Base-by-base conservation (phyloP, 2,888 invertebrate genomes). In the Caenorhabditis angaria region DNA sequence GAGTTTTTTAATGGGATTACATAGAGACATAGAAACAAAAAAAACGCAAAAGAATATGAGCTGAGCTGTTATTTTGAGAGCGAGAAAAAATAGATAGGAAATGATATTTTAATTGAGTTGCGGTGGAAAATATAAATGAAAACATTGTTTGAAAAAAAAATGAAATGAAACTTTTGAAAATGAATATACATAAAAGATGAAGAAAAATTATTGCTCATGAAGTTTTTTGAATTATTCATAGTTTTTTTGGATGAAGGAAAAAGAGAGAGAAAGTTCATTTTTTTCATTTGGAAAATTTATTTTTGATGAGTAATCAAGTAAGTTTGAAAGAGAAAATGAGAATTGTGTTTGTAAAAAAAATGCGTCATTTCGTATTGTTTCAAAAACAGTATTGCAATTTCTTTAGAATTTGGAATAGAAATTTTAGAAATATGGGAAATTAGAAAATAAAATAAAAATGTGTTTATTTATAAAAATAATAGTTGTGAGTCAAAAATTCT, bases 41-140 rank as follows among this genome's bases (percentile, higher is more conserved):
- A 58, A 41, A 29, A 27, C n/a, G n/a, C n/a, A 57, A 57, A 4
- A 24, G 14, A 29, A 63, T 56, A 63, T 50, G 54, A 29, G 41
- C 41, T 50, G 54, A 29, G 41, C 41, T 41, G 6, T 41, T 41
- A 41, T 41, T 41, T 41, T 41, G 14, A 5, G 14, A 41, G 41
- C 10, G 41, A 41, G 41, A 18, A 41, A 41, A 41, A 41, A 41
- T n/a, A n/a, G n/a, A 41, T 41, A 41, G 41, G 18, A 41, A 18
- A 18, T 41, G 14, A 41, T 41, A 18, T 41, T 41, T 41, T 41
- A 41, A 41, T 41, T 41, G 10, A 41, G 41, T 41, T 41, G n/a
- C n/a, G n/a, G n/a, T n/a, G n/a, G n/a, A n/a, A n/a, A n/a, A n/a
- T n/a, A n/a, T n/a, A n/a, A n/a, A n/a, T n/a, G n/a, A n/a, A n/a